Evolutionary conservation across 92 coral and sea anemone genomes (phyloP).

Genomic region (Blastomussa wellsi): DNA sequence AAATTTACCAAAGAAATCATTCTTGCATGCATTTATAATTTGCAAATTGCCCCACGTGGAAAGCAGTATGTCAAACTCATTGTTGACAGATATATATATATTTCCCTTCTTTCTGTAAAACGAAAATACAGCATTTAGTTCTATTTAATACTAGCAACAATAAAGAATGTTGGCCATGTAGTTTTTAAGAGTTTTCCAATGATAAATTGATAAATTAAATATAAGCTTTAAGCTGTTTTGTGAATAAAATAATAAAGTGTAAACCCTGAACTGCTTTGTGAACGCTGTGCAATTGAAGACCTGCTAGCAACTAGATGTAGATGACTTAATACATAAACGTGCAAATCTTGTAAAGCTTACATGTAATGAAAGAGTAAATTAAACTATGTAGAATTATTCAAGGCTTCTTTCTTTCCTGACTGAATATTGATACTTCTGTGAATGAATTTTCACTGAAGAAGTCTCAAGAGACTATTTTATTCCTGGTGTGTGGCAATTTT

Average conservation of each 20-base stretch:
- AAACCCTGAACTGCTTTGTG: background rate
- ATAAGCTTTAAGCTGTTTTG: conserved; percentile 2
- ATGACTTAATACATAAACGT: too few species aligned
- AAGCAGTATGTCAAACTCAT: background rate
- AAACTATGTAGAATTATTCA: background rate
- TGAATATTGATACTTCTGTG: background rate
- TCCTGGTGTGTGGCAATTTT: background rate
- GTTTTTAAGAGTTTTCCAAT: background rate
- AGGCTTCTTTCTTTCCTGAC: background rate
- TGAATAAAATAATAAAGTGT: background rate
- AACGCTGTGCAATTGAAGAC: background rate
- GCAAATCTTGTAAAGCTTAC: background rate
- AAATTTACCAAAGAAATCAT: background rate
- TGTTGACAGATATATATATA: background rate
- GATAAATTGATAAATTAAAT: background rate
- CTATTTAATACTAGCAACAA: background rate
- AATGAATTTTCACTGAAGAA: background rate
- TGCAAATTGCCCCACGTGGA: background rate
- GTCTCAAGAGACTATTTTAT: background rate
- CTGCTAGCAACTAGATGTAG: background rate
- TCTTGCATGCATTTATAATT: background rate
- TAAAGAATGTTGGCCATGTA: background rate
- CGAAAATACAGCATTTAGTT: background rate
- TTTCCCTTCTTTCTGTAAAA: background rate
- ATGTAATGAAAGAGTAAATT: background rate